Evolutionary conservation across 2,113 vertebrate species (phyloP).

Genomic region (Xenopus laevis): DNA sequence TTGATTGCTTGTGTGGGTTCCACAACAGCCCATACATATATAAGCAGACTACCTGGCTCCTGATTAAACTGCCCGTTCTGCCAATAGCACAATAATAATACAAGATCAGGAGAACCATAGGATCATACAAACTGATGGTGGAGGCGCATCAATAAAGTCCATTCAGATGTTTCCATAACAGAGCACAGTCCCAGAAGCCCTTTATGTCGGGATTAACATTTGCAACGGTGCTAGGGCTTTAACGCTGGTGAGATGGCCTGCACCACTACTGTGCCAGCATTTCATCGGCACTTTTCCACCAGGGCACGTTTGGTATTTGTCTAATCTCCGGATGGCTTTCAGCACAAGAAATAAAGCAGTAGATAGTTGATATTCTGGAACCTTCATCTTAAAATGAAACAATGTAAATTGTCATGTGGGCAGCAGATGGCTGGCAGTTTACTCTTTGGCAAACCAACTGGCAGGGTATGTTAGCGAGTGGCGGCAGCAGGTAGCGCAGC

Average conservation of each 20-base stretch:
- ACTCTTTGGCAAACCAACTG: conserved; percentile 84
- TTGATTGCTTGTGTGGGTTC: too few relatives aligned
- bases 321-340: conserved; percentile 66
- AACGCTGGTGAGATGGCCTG: neutral
- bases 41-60: too few relatives aligned
- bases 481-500: conserved; percentile 76
- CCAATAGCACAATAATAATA: too few relatives aligned
- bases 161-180: too few relatives aligned
- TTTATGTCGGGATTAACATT: too few relatives aligned
- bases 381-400: conserved; percentile 79
- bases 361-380: conserved; percentile 73
- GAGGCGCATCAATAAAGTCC: too few relatives aligned
- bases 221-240: too few relatives aligned
- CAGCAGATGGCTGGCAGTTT: conserved; percentile 87
- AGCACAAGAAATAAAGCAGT: conserved; percentile 53
- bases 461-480: conserved; percentile 79
- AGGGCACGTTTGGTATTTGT: conserved; percentile 67
- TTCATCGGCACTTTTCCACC: conserved; percentile 24
- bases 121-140: too few relatives aligned
- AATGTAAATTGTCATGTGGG: conserved; percentile 80
- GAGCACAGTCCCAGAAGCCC: too few relatives aligned
- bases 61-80: too few relatives aligned
- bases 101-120: too few relatives aligned
- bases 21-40: too few relatives aligned
- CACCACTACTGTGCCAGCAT: neutral